Evolutionary conservation across 2,113 vertebrate species (phyloP).

Genomic region (Hyperopisus bebe): DNA sequence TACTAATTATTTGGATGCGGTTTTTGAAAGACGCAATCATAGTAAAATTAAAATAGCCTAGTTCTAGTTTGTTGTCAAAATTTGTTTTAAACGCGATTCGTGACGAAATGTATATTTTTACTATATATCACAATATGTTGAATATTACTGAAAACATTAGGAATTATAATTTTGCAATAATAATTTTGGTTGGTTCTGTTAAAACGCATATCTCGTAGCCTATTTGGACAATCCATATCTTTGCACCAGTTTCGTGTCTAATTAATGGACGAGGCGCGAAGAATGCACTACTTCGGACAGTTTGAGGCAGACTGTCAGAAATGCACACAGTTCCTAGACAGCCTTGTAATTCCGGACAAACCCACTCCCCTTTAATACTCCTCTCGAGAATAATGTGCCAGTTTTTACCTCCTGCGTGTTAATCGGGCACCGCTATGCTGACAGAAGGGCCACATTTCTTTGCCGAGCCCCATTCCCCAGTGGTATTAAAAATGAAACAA

Average conservation of each 20-base stretch:
- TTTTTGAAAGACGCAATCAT: not conserved
- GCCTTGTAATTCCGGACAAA: not conserved
- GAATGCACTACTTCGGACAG: not conserved
- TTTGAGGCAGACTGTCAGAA: not conserved
- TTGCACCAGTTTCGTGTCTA: not conserved
- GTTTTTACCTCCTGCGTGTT: not conserved
- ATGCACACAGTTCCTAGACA: too few species aligned
- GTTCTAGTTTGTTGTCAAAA: not conserved
- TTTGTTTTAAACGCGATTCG: not conserved
- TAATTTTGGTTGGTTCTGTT: not conserved
- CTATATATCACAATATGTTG: not conserved
- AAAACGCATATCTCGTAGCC: not conserved
- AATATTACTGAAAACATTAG: not conserved
- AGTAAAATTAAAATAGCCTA: not conserved
- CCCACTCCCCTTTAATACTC: not conserved
- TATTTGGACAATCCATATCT: constrained; percentile 1
- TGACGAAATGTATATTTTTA: not conserved
- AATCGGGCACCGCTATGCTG: not conserved
- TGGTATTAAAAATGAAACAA: constrained; percentile 16
- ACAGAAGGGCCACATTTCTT: constrained; percentile 10
- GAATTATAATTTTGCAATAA: not conserved
- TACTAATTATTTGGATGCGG: not conserved
- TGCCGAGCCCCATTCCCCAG: not conserved
- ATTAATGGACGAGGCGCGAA: not conserved
- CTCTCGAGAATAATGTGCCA: not conserved